phyloP scores from a whole-genome alignment of 2,113 vertebrate species.

The Gnathonemus longibarbis region DNA sequence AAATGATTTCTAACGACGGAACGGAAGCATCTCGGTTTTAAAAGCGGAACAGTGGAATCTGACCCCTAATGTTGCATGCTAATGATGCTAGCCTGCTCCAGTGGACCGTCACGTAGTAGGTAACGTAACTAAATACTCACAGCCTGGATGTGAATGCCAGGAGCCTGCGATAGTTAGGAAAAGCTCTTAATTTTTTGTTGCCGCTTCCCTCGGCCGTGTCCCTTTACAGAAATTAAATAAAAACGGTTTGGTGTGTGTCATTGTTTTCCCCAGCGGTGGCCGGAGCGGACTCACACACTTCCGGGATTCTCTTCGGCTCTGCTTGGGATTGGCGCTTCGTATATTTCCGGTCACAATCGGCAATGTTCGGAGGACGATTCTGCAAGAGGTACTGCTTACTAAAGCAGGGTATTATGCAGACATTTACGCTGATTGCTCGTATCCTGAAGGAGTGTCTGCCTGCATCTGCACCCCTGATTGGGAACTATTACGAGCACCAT shows the following conservation, averaged over 20 bases:
- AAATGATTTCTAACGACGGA: neutral
- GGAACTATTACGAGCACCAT: neutral
- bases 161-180: neutral
- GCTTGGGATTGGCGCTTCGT: neutral
- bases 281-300: conserved; percentile 2
- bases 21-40: neutral
- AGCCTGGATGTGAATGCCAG: neutral
- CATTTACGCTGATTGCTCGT: neutral
- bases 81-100: neutral
- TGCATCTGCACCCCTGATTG: neutral
- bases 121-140: neutral
- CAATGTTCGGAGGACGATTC: neutral
- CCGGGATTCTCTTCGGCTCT: conserved; percentile 15
- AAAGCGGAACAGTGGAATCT: neutral
- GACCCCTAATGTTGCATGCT: conserved; percentile 1
- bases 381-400: neutral
- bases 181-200: neutral
- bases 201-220: neutral
- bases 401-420: neutral
- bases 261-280: conserved; percentile 7
- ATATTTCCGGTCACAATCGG: neutral
- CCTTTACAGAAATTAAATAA: neutral
- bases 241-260: neutral
- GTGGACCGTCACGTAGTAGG: neutral
- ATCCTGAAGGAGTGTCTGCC: neutral